Evolutionary conservation across 2,113 vertebrate genomes (phyloP).

Genomic region (Petaurus breviceps): DNA sequence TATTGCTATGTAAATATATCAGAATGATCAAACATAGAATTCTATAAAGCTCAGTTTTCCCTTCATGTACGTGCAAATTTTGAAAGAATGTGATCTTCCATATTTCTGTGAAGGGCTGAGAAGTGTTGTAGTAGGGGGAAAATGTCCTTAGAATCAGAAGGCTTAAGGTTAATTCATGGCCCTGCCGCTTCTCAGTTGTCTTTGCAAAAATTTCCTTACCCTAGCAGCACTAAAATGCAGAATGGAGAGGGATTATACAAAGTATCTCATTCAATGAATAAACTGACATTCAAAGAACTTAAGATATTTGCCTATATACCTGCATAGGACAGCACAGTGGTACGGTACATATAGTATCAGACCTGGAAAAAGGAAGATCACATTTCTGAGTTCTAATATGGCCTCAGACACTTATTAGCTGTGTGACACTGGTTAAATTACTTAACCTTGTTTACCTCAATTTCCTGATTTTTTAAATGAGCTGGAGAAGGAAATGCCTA

Average conservation of each 20-base stretch:
- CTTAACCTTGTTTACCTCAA: not conserved
- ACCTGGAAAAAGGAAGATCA: not conserved
- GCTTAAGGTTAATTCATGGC: not conserved
- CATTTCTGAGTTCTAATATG: not conserved
- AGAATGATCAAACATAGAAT: not conserved
- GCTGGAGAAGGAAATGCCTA: too few relatives aligned
- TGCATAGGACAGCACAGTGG: not conserved
- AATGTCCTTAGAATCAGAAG: not conserved
- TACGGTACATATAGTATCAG: not conserved
- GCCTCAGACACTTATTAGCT: not conserved
- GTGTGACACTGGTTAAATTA: not conserved
- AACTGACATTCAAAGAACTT: not conserved
- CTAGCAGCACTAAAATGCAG: not conserved
- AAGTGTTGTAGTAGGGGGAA: not conserved
- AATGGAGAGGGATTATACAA: not conserved
- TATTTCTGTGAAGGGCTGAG: not conserved
- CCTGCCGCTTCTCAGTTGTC: not conserved
- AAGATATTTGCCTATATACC: not conserved
- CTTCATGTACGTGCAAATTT: not conserved
- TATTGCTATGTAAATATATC: not conserved
- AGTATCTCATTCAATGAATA: not conserved
- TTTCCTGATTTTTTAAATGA: too few relatives aligned
- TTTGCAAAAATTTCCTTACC: not conserved
- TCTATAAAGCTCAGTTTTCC: not conserved
- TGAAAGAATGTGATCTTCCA: not conserved